phyloP scores from a whole-genome alignment of 2,888 invertebrate species.

The Neocrepidodera transversa region DNA sequence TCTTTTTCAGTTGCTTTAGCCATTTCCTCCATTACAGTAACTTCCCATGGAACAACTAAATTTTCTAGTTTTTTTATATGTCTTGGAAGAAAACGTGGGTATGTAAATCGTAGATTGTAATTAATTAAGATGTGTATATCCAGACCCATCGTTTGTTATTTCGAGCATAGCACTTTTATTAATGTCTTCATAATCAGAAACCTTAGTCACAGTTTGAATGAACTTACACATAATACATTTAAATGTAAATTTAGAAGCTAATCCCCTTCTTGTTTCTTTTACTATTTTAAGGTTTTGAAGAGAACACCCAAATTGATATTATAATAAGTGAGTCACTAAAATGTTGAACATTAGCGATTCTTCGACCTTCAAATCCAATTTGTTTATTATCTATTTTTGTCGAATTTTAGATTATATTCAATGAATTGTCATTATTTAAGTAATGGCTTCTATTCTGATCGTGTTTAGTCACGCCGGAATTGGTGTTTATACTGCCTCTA shows the following conservation, averaged over 20 bases:
- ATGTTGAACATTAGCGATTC: neutral
- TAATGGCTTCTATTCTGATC: too few species aligned
- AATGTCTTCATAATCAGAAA: neutral
- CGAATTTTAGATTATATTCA: too few species aligned
- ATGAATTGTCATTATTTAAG: too few species aligned
- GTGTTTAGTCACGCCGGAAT: too few species aligned
- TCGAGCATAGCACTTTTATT: slow-evolving; percentile 6
- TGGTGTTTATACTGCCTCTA: too few species aligned
- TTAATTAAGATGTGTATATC: slow-evolving; percentile 6
- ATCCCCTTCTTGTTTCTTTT: neutral
- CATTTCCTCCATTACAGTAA: slow-evolving; percentile 6
- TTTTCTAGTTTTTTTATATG: neutral
- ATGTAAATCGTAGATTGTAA: neutral
- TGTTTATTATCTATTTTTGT: too few species aligned
- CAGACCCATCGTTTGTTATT: slow-evolving; percentile 6
- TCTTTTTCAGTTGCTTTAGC: neutral
- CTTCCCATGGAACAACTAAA: slow-evolving; percentile 5
- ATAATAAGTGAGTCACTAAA: neutral
- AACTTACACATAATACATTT: slow-evolving; percentile 3
- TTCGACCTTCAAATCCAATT: neutral
- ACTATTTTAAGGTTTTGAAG: too few species aligned
- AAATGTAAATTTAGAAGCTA: neutral
- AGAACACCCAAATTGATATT: neutral
- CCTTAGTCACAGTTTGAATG: neutral
- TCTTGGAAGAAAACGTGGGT: slow-evolving; percentile 9